Conservation (phyloP, 92 coral and sea anemone genomes). For the Montipora capitata region DNA sequence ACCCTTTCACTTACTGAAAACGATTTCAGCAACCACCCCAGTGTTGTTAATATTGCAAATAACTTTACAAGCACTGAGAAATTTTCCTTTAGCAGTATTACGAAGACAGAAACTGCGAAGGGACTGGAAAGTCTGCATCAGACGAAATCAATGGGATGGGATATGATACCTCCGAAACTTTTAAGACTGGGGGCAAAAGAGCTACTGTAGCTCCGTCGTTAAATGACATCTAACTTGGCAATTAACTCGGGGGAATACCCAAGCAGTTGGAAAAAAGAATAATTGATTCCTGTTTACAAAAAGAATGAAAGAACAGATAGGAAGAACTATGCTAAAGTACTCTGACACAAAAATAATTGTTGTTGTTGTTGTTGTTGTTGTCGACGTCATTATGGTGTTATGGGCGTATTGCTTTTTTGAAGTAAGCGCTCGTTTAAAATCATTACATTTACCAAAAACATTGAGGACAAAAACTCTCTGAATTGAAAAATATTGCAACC, state of each 20-base stretch:
- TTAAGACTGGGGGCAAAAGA: conserved; percentile 19
- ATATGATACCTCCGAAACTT: neutral
- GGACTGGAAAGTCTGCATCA: neutral
- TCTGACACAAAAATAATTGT: too few relatives aligned
- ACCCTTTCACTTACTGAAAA: neutral
- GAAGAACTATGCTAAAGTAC: conserved; percentile 7
- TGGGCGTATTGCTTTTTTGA: too few relatives aligned
- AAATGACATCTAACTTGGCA: conserved; percentile 14
- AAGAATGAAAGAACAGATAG: conserved; percentile 4
- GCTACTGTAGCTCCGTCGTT: conserved; percentile 19
- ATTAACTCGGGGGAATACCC: conserved; percentile 13
- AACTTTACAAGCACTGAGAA: conserved; percentile 11
- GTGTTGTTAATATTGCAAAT: conserved; percentile 1
- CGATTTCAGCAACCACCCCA: conserved; percentile 16
- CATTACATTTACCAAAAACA: too few relatives aligned
- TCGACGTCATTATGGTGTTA: too few relatives aligned
- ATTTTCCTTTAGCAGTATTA: neutral
- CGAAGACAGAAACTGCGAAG: neutral
- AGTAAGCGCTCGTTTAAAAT: too few relatives aligned
- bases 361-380: too few relatives aligned
- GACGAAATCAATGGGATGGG: conserved; percentile 1
- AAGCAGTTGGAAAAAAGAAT: conserved; percentile 35
- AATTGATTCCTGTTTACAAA: conserved; percentile 14
- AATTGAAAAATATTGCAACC: too few relatives aligned
- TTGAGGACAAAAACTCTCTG: too few relatives aligned